Conservation (phyloP, 2,888 invertebrate species). For the Scelioninae gen. 2 region DNA sequence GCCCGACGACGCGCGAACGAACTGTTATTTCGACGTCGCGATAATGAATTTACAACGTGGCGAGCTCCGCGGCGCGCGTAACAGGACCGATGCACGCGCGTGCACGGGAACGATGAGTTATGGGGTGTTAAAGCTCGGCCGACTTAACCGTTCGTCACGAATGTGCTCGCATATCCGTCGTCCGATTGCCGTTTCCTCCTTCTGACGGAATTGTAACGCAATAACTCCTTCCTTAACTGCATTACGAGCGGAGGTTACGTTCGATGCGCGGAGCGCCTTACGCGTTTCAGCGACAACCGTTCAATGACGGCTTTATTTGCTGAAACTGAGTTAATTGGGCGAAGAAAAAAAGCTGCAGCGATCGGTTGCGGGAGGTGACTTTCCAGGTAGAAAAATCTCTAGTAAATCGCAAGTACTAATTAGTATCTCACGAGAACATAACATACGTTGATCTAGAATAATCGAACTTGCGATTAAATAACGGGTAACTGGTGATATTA, state of each 20-base stretch:
- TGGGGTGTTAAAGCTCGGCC: constrained; percentile 69
- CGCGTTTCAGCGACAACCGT: constrained; percentile 36
- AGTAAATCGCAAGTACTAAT: too few relatives aligned
- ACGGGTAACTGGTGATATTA: too few relatives aligned
- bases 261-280: constrained; percentile 15
- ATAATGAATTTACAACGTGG: constrained; percentile 59
- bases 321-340: too few relatives aligned
- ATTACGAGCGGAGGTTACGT: constrained; percentile 40
- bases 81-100: constrained; percentile 48
- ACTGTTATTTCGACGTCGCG: constrained; percentile 50
- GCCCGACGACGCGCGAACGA: constrained; percentile 52
- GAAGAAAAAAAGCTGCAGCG: too few relatives aligned
- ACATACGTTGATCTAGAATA: too few relatives aligned
- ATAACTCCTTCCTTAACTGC: constrained; percentile 54
- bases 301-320: too few relatives aligned
- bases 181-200: constrained; percentile 60
- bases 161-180: constrained; percentile 58
- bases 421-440: too few relatives aligned
- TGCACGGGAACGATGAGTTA: constrained; percentile 66
- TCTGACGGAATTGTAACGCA: constrained; percentile 53
- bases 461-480: too few relatives aligned
- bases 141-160: constrained; percentile 65
- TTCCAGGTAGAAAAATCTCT: too few relatives aligned
- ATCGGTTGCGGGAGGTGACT: too few relatives aligned
- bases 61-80: constrained; percentile 50